Evolutionary conservation across 2,888 invertebrate genomes (phyloP), one percentile per base, ranked within the genome.

Genomic region (Eledona agricola): DNA sequence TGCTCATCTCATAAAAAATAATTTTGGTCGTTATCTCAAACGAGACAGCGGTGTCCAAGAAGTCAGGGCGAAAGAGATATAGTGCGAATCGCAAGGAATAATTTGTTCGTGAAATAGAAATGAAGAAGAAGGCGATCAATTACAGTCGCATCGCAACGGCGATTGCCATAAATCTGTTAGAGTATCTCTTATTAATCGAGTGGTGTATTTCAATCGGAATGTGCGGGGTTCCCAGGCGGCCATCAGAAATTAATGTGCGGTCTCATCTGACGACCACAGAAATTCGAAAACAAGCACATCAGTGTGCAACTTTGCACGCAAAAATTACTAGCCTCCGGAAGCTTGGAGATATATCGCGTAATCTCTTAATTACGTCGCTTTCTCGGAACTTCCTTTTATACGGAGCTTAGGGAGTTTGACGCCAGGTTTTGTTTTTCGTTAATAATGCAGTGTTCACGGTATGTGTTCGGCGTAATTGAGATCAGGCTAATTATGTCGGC

Each of bases 121-220:
- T 58, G 57, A 55, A 58, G 57, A 56, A 58, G 58, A 55, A 57
- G 53, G 52, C 46, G 62, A 63, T 63, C 61, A 63, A 64, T 64
- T 64, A 62, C 58, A 54, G 58, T 61, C 62, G 55, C 49, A 57
- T 50, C 50, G 59, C 46, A 62, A 59, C 59, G 53, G 56, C 59
- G 58, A 49, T 59, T 52, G 54, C 58, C 45, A 68, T 66, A 67
- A 67, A 68, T 67, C 66, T 61, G 60, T 60, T 60, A 50, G 56
- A 62, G 64, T 62, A 64, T 67, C 65, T 65, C 65, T 66, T 67
- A 68, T 67, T 66, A 67, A 67, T 65, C 65, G 63, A 62, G 62
- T 59, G 64, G 65, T 66, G 65, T 67, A 62, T 64, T 66, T 63
- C 65, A 65, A 63, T 64, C 63, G 65, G 51, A 61, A 54, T 57